phyloP scores from a whole-genome alignment of 2,113 vertebrate species.

The Ovis aries region DNA sequence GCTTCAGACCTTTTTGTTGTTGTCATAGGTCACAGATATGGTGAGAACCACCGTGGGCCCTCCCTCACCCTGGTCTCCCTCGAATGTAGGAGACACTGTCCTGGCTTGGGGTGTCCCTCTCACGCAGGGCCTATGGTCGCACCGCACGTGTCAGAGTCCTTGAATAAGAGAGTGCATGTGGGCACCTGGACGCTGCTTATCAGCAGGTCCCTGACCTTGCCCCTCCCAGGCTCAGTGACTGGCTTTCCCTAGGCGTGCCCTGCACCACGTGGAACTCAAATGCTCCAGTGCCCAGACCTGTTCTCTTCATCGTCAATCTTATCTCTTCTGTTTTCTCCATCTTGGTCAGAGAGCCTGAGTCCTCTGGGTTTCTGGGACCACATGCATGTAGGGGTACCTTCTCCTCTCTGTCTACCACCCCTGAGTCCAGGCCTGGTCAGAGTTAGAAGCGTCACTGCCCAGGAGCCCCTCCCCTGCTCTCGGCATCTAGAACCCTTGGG shows the following conservation, averaged over 20 bases:
- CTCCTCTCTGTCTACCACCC: background rate
- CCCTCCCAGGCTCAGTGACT: too few relatives aligned
- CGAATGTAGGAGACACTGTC: background rate
- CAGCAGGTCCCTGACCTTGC: background rate
- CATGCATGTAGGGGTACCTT: background rate
- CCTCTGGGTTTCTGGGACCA: background rate
- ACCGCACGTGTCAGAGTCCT: background rate
- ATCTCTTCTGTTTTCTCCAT: background rate
- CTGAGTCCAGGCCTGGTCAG: background rate
- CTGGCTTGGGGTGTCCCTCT: background rate
- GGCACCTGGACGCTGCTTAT: background rate
- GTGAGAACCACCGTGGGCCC: background rate
- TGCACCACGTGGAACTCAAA: fast-evolving
- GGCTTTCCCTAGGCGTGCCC: background rate
- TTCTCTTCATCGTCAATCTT: background rate
- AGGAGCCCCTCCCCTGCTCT: background rate
- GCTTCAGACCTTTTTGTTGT: background rate
- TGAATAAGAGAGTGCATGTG: background rate
- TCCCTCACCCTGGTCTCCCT: background rate
- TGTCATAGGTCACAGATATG: background rate
- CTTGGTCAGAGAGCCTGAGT: background rate
- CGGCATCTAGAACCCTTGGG: background rate
- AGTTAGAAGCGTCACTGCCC: background rate
- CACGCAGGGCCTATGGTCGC: background rate
- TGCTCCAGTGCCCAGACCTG: too few relatives aligned